Conservation (phyloP, 2,888 invertebrate genomes). For the Calliopum simillimum region DNA sequence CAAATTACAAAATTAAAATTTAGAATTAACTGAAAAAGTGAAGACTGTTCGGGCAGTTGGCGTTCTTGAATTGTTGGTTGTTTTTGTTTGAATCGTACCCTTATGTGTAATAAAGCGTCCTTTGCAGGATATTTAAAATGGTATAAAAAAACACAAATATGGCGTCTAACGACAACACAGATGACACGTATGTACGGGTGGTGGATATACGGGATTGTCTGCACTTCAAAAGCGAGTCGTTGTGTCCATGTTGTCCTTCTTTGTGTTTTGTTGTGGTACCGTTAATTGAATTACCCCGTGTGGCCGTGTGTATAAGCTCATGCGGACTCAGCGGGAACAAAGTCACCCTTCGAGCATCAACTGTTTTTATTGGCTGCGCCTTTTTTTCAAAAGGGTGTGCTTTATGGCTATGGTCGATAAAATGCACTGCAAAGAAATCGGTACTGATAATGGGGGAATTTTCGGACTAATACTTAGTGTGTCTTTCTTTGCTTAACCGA, state of each 20-base stretch:
- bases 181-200: conserved; percentile 1
- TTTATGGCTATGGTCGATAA: conserved; percentile 44
- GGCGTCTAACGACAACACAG: conserved; percentile 20
- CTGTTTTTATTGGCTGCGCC: conserved; percentile 59
- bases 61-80: neutral
- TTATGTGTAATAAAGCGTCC: neutral
- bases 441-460: no score
- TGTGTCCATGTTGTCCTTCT: conserved; percentile 7
- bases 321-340: conserved; percentile 53
- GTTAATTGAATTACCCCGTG: conserved; percentile 52
- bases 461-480: no score
- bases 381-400: conserved; percentile 47
- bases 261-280: conserved; percentile 31
- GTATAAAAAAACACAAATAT: conserved; percentile 22
- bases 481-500: no score
- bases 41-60: conserved; percentile 16
- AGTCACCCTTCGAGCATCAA: conserved; percentile 59
- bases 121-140: neutral
- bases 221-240: neutral
- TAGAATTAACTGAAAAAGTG: neutral
- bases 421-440: conserved; percentile 4
- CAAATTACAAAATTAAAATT: conserved; percentile 8
- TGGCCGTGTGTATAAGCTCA: conserved; percentile 51
- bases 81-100: neutral
- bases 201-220: neutral